phyloP scores from a whole-genome alignment of 2,113 vertebrate genomes.

The Plotosus lineatus region DNA sequence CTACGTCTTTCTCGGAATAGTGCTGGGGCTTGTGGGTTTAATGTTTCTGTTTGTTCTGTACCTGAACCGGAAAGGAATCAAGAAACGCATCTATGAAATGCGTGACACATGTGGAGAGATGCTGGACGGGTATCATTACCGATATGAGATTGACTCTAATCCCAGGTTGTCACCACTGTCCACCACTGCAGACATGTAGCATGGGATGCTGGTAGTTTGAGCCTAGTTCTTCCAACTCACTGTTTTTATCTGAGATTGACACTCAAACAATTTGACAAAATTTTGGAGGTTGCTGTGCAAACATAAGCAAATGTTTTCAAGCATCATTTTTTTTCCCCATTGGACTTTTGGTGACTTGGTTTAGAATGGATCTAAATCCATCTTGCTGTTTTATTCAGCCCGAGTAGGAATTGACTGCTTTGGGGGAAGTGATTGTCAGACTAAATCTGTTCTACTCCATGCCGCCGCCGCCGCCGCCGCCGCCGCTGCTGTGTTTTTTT shows the following conservation, averaged over 20 bases:
- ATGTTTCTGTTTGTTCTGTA: constrained; percentile 81
- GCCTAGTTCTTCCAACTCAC: neutral
- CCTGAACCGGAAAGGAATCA: constrained; percentile 80
- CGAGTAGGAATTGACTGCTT: constrained; percentile 3
- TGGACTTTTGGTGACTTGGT: constrained; percentile 47
- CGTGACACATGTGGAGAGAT: constrained; percentile 76
- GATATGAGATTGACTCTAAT: constrained; percentile 74
- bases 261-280: constrained; percentile 54
- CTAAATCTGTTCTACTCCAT: constrained; percentile 30
- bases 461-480: neutral
- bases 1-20: constrained; percentile 74
- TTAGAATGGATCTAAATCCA: neutral
- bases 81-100: constrained; percentile 72
- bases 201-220: neutral
- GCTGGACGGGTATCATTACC: constrained; percentile 79
- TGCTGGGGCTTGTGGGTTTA: constrained; percentile 75
- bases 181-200: constrained; percentile 65
- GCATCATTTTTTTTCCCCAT: constrained; percentile 1
- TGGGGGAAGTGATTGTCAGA: neutral
- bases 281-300: too few relatives aligned
- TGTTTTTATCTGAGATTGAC: constrained; percentile 24
- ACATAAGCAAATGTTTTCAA: constrained; percentile 24
- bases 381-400: neutral
- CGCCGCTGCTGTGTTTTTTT: too few relatives aligned
- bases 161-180: constrained; percentile 71